phyloP scores from a whole-genome alignment of 2,888 invertebrate genomes.

The Tipula vernalis region DNA sequence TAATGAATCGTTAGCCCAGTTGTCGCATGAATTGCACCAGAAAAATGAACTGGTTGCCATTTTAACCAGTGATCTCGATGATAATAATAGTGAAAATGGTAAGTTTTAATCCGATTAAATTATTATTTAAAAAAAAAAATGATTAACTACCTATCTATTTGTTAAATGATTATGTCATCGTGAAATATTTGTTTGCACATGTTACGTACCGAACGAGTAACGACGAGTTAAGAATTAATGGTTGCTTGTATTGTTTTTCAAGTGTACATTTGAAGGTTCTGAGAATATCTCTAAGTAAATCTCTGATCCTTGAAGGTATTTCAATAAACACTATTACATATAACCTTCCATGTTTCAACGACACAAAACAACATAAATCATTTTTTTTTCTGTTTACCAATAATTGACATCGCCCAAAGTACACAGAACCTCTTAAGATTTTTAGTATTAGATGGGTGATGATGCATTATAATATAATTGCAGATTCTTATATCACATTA shows the following conservation, averaged over 20 bases:
- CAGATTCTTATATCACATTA: no score
- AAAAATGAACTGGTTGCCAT: constrained; percentile 83
- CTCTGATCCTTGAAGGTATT: background rate
- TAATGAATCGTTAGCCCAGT: constrained; percentile 79
- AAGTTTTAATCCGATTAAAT: constrained; percentile 20
- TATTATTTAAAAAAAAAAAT: background rate
- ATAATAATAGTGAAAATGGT: constrained; percentile 50
- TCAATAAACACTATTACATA: background rate
- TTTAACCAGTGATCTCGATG: constrained; percentile 76
- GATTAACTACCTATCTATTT: background rate
- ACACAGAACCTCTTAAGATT: no score
- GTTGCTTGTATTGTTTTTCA: background rate
- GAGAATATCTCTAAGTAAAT: background rate
- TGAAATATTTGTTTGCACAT: background rate
- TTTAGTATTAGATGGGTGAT: no score
- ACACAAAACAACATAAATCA: background rate
- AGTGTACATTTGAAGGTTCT: background rate
- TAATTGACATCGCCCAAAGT: background rate
- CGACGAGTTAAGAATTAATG: background rate
- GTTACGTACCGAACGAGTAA: background rate
- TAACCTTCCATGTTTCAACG: background rate
- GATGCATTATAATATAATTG: no score
- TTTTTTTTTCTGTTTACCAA: background rate
- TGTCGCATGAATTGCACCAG: constrained; percentile 81
- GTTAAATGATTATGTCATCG: background rate